A percentile compares a stretch with the other conserved stretches of the same genome.
These are phyloP conservation scores for Brachyhypopomus occidentalis DNA, from an alignment of 2,113 vertebrate genomes.

Conservation along the genomic window DNA sequence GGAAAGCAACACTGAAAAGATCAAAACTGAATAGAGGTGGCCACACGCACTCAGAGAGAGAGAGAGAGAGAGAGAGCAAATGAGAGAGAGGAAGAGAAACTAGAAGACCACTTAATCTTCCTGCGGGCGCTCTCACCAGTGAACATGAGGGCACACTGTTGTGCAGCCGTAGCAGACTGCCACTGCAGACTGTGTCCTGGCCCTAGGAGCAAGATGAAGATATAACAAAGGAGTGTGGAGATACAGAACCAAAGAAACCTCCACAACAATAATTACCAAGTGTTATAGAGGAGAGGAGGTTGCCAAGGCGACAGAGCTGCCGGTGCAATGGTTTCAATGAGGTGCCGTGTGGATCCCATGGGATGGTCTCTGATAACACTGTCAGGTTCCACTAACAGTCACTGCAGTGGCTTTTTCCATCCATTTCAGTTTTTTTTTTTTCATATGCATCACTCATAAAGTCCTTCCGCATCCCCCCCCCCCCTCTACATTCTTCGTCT, in stretches of 20 bases:
- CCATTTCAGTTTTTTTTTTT: neutral
- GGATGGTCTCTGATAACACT: constrained; percentile 8
- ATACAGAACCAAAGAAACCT: neutral
- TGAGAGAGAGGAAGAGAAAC: neutral
- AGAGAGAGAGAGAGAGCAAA: neutral
- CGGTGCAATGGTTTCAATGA: constrained; percentile 19
- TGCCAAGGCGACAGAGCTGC: constrained; percentile 20
- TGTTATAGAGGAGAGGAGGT: constrained; percentile 13
- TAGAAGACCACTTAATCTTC: constrained; percentile 5
- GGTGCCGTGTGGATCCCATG: neutral
- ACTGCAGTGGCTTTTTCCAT: neutral
- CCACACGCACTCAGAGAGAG: neutral
- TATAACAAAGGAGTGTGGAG: neutral
- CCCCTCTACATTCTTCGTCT: constrained; percentile 1
- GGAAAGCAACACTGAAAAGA: no score
- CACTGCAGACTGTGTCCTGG: neutral
- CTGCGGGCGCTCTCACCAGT: neutral
- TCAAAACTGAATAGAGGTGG: no score
- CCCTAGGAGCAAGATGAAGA: neutral
- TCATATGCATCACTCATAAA: constrained; percentile 18
- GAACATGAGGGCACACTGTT: neutral
- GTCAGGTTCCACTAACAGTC: neutral
- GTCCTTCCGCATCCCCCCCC: neutral
- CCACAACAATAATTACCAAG: constrained; percentile 10
- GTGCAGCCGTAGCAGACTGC: neutral